These are phyloP conservation scores for Nesidiocoris tenuis DNA, from an alignment of 2,888 invertebrate genomes.

Conservation along the genomic window DNA sequence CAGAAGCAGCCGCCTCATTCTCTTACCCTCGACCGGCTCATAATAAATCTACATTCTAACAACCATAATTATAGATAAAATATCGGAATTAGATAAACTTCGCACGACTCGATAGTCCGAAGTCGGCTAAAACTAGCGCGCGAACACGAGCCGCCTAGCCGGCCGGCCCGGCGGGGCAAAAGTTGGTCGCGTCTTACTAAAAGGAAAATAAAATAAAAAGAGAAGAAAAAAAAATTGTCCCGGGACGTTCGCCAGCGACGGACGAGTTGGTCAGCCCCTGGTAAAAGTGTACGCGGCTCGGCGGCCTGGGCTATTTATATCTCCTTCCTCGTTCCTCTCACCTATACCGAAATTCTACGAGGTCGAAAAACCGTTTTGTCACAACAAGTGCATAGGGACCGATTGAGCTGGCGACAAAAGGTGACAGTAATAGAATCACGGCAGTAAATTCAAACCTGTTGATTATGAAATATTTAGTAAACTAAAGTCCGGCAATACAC, in stretches of 20 bases:
- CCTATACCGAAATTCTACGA: neutral
- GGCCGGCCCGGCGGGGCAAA: neutral
- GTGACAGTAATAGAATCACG: too few species aligned
- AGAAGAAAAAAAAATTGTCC: too few species aligned
- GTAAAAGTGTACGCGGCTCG: neutral
- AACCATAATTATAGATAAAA: too few species aligned
- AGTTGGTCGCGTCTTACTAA: neutral
- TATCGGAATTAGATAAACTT: too few species aligned
- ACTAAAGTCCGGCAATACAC: too few species aligned
- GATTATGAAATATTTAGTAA: too few species aligned
- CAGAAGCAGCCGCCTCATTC: too few species aligned
- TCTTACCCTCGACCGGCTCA: too few species aligned
- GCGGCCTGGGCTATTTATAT: slow-evolving; percentile 3
- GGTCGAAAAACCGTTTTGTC: neutral
- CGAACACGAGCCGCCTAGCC: neutral
- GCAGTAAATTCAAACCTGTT: too few species aligned
- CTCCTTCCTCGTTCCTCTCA: slow-evolving; percentile 20
- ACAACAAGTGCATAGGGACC: neutral
- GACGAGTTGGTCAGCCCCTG: neutral
- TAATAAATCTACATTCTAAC: too few species aligned
- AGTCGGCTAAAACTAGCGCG: neutral
- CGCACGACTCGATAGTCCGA: too few species aligned
- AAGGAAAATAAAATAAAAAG: neutral
- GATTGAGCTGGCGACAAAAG: neutral
- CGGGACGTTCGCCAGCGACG: neutral